Percentiles rank a stretch among this genome's conserved stretches.
phyloP scores from a whole-genome alignment of 2,113 vertebrate species.

The Hemiprocne comata region DNA sequence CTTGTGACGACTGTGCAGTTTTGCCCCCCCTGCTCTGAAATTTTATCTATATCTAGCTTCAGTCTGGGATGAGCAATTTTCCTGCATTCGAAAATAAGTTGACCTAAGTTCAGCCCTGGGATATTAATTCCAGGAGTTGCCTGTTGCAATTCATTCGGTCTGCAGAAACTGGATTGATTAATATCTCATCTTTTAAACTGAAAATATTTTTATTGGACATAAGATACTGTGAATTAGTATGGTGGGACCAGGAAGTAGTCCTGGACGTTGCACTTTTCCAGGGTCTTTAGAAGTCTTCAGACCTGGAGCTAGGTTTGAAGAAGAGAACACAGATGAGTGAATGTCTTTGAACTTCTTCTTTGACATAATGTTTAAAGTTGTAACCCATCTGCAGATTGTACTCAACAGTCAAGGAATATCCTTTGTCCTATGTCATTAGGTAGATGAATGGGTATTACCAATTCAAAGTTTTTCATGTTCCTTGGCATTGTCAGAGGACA shows the following conservation, averaged over 20 bases:
- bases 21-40: neutral
- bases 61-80: neutral
- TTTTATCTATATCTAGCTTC: neutral
- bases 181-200: neutral
- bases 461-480: neutral
- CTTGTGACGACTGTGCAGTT: neutral
- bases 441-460: neutral
- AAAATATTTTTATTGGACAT: neutral
- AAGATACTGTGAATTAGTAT: neutral
- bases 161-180: neutral
- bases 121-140: neutral
- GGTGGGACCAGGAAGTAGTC: neutral
- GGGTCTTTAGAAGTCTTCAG: neutral
- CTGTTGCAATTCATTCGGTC: neutral
- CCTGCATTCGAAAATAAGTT: neutral
- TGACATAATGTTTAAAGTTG: neutral
- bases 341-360: neutral
- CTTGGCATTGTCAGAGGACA: neutral
- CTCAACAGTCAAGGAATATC: neutral
- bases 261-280: neutral
- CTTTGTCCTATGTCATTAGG: neutral
- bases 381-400: neutral
- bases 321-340: neutral
- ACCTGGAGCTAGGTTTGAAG: neutral
- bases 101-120: neutral